A percentile compares a stretch with the other conserved stretches of the same genome.
phyloP scores from a whole-genome alignment of 92 coral and sea anemone species.

The Pocillopora grandis region DNA sequence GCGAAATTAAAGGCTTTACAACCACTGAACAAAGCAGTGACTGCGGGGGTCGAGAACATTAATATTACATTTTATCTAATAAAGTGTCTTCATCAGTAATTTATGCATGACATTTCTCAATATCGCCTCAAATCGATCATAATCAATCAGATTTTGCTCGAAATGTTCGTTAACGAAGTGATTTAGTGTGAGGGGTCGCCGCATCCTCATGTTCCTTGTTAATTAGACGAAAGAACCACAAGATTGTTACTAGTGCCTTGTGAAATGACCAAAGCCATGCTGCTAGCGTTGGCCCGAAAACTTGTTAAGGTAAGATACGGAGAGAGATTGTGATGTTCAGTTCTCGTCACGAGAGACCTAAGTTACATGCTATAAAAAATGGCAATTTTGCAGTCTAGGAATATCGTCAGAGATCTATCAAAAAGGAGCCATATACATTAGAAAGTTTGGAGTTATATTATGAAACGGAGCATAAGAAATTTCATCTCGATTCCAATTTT shows the following conservation, averaged over 20 bases:
- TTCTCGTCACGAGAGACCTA: background rate
- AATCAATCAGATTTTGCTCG: background rate
- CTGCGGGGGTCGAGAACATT: conserved; percentile 25
- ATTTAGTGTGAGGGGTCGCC: background rate
- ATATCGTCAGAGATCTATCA: background rate
- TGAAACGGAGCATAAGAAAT: background rate
- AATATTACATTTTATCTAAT: background rate
- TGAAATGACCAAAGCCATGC: conserved; percentile 12
- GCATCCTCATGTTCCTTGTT: background rate
- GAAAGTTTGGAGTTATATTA: background rate
- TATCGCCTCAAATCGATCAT: conserved; percentile 1
- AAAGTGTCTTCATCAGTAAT: background rate
- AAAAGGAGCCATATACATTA: background rate
- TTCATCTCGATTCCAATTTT: background rate
- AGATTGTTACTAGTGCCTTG: background rate
- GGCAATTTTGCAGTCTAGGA: background rate
- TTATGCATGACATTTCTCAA: conserved; percentile 5
- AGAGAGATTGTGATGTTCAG: background rate
- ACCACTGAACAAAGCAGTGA: background rate
- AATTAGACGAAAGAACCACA: background rate
- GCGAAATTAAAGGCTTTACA: conserved; percentile 27
- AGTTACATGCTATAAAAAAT: too few species aligned
- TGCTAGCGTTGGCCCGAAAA: conserved; percentile 15
- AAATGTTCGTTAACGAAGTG: background rate
- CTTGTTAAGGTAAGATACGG: conserved; percentile 23